These are phyloP conservation scores for Argynnis bischoffii DNA, from an alignment of 2,888 invertebrate genomes.

Conservation along the genomic window DNA sequence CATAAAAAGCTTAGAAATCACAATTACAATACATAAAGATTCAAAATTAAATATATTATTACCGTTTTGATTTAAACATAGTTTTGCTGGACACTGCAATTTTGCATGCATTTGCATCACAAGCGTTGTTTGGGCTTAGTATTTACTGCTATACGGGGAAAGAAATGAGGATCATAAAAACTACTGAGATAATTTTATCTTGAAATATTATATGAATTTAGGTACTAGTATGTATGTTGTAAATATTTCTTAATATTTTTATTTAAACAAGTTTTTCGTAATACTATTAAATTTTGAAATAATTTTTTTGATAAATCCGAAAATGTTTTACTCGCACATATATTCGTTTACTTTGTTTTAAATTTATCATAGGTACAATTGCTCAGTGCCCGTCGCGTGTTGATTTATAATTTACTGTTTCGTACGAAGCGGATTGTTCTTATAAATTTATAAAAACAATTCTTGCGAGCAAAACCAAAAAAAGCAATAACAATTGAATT, in stretches of 20 bases:
- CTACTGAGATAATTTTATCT: background rate
- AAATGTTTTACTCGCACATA: background rate
- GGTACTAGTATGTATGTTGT: background rate
- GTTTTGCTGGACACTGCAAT: constrained; percentile 4
- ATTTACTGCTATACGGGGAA: background rate
- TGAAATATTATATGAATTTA: constrained; percentile 4
- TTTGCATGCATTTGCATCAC: constrained; percentile 18
- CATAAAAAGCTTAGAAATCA: no score
- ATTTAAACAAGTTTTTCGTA: no score
- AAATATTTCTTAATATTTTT: no score
- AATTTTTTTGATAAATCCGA: background rate
- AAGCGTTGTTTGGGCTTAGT: background rate
- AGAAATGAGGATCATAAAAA: constrained; percentile 5
- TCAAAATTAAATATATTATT: background rate
- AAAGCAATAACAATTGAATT: no score
- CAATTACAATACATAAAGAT: background rate
- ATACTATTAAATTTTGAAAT: no score
- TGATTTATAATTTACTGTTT: constrained; percentile 22
- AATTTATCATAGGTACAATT: constrained; percentile 7
- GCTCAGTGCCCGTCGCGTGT: constrained; percentile 15
- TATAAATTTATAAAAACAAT: constrained; percentile 11
- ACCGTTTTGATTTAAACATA: background rate
- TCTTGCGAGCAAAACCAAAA: background rate
- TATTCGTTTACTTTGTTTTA: constrained; percentile 11
- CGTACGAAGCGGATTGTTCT: constrained; percentile 14